Evolutionary conservation across 2,113 vertebrate genomes (phyloP), one percentile per base, ranked within the genome.

Genomic region (Bubo bubo): DNA sequence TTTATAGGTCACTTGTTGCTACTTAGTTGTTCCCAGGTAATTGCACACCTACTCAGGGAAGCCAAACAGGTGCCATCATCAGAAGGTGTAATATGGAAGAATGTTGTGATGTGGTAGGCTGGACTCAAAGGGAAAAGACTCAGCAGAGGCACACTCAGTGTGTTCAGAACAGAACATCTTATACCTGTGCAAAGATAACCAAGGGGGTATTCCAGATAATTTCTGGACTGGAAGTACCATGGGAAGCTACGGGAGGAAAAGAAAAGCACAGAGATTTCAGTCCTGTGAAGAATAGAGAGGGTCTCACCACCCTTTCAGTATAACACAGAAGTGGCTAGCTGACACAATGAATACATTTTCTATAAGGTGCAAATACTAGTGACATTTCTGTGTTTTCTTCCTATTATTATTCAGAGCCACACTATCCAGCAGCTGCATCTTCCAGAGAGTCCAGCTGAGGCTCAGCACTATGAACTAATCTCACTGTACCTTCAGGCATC

Each of bases 371-470:
- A 94, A 94, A 83, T 45, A 39, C 45, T 59, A 66, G 41, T 80
- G 96, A 88, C 84, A 90, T 71, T 73, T 93, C 50, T 86, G 37
- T 91, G 45, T 67, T 95, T 91, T 88, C 67, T 59, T 73, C 74
- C 67, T 77, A 53, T 96, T 96, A 87, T 83, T 95, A 94, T 95
- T 93, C 93, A 93, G 52, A 95, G 64, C 87, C 94, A 93, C 55
- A 55, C 89, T 92, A 88, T 59, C 63, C 85, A 91, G 93, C 90
- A 94, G 85, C 95, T 97, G 94, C 94, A 96, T 62, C 79, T 96
- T 95, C 91, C 94, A 96, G 87, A 82, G 73, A 88, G 91, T 83
- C 89, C 94, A 96, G 89, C 93, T 97, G 94, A 94, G 87, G 71
- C 89, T 97, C 84, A 82, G 86, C 76, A 50, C 85, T 91, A 52